Evolutionary conservation across 2,113 vertebrate genomes (phyloP).

Genomic region (Pheucticus melanocephalus): DNA sequence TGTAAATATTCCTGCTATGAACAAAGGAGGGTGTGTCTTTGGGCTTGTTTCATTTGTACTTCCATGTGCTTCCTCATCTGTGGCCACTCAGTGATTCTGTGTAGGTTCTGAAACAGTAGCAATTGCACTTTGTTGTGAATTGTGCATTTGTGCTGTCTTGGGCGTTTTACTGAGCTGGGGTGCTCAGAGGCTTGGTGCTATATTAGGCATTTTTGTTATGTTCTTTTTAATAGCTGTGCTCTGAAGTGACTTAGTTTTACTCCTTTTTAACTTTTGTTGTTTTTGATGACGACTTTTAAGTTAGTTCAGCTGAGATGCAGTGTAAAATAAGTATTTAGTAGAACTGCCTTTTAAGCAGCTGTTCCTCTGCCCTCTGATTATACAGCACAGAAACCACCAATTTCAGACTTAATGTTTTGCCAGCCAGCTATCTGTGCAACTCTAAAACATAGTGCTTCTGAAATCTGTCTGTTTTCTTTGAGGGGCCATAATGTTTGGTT

Average conservation of each 20-base stretch:
- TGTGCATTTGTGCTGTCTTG: neutral
- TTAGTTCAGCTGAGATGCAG: neutral
- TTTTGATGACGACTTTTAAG: neutral
- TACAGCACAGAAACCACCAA: neutral
- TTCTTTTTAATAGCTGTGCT: neutral
- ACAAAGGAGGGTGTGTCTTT: slow-evolving; percentile 58
- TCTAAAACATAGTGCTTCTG: neutral
- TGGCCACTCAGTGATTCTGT: neutral
- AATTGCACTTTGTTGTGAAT: neutral
- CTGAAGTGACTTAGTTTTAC: neutral
- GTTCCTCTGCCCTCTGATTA: slow-evolving; percentile 6
- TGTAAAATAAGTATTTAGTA: neutral
- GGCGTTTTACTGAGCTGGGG: neutral
- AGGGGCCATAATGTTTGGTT: neutral
- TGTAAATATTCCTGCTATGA: slow-evolving; percentile 60
- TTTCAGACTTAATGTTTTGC: neutral
- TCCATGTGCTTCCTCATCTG: neutral
- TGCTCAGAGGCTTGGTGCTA: neutral
- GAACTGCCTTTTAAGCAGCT: neutral
- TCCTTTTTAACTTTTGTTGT: neutral
- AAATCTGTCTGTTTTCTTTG: neutral
- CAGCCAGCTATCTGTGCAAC: neutral
- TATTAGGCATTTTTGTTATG: neutral
- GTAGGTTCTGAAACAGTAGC: neutral
- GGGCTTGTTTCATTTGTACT: neutral